A percentile compares a stretch with the other conserved stretches of the same genome.
Evolutionary conservation across 2,797 vertebrate genomes (phyloP).

Genomic region (Malacoctenus gilli): DNA sequence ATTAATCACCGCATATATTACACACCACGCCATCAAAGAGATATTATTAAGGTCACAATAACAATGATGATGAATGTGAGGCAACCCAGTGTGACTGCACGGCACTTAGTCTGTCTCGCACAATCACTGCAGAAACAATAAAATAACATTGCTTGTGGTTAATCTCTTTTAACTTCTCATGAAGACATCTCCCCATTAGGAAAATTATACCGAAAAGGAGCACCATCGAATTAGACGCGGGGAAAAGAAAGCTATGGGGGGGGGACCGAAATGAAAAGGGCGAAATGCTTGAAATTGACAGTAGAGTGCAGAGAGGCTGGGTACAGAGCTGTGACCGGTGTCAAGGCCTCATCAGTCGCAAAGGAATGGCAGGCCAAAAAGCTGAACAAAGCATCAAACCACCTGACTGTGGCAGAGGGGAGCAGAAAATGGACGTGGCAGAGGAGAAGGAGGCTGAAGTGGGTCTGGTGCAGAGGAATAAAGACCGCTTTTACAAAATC

Average conservation of each 20-base stretch:
- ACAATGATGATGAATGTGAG: slow-evolving; percentile 67
- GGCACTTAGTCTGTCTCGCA: slow-evolving; percentile 48
- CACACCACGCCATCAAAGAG: slow-evolving; percentile 44
- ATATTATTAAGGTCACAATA: slow-evolving; percentile 68
- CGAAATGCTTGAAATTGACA: slow-evolving; percentile 59
- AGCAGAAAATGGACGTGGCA: slow-evolving; percentile 42
- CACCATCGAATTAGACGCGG: slow-evolving; percentile 27
- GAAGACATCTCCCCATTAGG: slow-evolving; percentile 41
- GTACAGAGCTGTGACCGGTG: slow-evolving; percentile 64
- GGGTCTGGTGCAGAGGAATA: slow-evolving; percentile 5
- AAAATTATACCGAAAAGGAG: slow-evolving; percentile 22
- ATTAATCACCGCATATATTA: slow-evolving; percentile 61
- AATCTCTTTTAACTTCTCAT: slow-evolving; percentile 50
- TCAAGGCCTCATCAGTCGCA: slow-evolving; percentile 63
- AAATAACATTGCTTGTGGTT: slow-evolving; percentile 48
- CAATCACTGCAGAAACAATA: slow-evolving; percentile 46
- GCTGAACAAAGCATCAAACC: slow-evolving; percentile 69
- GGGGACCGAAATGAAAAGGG: slow-evolving; percentile 42
- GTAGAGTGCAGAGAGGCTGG: slow-evolving; percentile 50
- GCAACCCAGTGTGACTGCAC: slow-evolving; percentile 56
- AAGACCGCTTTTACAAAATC: slow-evolving; percentile 28
- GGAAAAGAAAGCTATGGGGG: slow-evolving; percentile 17
- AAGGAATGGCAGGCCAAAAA: slow-evolving; percentile 46
- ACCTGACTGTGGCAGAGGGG: slow-evolving; percentile 47
- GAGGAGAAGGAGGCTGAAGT: slow-evolving; percentile 6